Conservation (phyloP, 1,140 invertebrate genomes). For the Euura saliciscinereae region DNA sequence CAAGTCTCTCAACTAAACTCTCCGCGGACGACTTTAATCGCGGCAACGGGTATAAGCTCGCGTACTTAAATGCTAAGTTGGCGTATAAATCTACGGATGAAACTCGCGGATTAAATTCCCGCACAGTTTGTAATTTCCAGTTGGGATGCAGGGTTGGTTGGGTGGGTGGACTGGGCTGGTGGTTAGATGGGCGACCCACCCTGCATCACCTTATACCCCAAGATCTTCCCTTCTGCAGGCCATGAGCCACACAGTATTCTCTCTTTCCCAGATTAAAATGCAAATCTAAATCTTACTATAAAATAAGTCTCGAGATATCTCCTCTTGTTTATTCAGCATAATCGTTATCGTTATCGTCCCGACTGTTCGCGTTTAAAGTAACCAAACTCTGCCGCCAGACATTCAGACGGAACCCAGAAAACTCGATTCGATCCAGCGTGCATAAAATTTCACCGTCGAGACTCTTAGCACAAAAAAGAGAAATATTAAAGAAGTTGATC, state of each 20-base stretch:
- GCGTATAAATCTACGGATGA: slow-evolving; percentile 22
- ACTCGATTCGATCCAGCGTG: too few species aligned
- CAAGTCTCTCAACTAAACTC: neutral
- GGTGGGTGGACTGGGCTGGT: too few species aligned
- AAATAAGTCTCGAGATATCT: slow-evolving; percentile 50
- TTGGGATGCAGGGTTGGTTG: too few species aligned
- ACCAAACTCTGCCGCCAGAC: too few species aligned
- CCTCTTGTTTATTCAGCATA: slow-evolving; percentile 13
- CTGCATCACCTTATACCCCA: slow-evolving; percentile 11
- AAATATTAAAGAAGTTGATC: too few species aligned
- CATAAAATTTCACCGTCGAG: too few species aligned
- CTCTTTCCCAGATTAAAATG: slow-evolving; percentile 43
- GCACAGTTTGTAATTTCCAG: neutral
- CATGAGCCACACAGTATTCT: neutral
- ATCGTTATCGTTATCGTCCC: neutral
- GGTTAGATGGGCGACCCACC: neutral
- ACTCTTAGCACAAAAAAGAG: too few species aligned
- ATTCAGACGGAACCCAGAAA: too few species aligned
- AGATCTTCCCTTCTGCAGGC: neutral
- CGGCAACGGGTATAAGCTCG: slow-evolving; percentile 26
- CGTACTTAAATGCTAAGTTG: slow-evolving; percentile 35
- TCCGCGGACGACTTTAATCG: slow-evolving; percentile 26
- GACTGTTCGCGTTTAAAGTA: neutral
- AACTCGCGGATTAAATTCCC: slow-evolving; percentile 37
- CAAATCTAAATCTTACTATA: slow-evolving; percentile 42